Percentiles rank a stretch among this genome's conserved stretches.
Evolutionary conservation across 2,113 vertebrate genomes (phyloP).

Genomic region (Pandion haliaetus): DNA sequence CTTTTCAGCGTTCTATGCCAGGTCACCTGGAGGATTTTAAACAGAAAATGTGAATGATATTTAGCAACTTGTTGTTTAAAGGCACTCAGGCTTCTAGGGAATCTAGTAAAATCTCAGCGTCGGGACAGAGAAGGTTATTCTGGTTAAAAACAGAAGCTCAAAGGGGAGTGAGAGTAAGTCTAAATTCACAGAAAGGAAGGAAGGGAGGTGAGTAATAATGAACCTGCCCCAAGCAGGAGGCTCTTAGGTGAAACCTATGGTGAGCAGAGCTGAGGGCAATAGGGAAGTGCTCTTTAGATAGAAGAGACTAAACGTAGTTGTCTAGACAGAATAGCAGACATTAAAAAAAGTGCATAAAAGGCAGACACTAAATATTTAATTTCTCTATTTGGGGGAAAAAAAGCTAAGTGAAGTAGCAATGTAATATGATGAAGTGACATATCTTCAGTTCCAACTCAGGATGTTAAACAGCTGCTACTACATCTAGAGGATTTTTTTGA

Average conservation of each 20-base stretch:
- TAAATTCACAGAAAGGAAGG: background rate
- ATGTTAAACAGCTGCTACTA: background rate
- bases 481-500: background rate
- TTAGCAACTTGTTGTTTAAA: background rate
- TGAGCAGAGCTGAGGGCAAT: background rate
- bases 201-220: background rate
- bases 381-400: background rate
- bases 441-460: background rate
- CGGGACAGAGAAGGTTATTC: background rate
- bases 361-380: conserved; percentile 44
- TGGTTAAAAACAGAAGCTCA: background rate
- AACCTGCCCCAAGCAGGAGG: background rate
- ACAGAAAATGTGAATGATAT: background rate
- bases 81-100: background rate
- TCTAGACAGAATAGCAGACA: conserved; percentile 41
- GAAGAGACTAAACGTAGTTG: background rate
- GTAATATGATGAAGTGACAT: background rate
- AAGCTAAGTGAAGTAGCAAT: background rate
- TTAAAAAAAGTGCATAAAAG: background rate
- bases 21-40: background rate
- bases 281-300: background rate
- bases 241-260: background rate
- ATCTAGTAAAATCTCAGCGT: background rate
- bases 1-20: background rate
- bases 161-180: background rate